Evolutionary conservation across 37 sponge, comb jelly and placozoan genomes (phyloP).

Genomic region (Spongia lamella): DNA sequence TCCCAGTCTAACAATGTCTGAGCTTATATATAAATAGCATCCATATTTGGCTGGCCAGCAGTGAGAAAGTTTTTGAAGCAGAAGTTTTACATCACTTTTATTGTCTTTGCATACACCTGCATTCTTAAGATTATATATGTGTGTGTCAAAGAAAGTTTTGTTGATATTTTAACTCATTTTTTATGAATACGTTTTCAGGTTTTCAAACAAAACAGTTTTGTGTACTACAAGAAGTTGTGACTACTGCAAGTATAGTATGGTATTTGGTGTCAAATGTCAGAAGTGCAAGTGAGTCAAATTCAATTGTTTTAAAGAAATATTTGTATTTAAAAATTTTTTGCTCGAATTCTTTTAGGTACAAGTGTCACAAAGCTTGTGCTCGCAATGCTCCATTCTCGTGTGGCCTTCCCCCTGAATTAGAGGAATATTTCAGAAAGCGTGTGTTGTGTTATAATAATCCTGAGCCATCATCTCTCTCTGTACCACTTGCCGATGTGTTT

Average conservation of each 20-base stretch:
- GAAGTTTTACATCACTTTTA: too few relatives aligned
- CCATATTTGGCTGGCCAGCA: too few relatives aligned
- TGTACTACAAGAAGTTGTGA: constrained; percentile 45
- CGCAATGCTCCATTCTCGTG: constrained; percentile 81
- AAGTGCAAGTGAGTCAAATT: constrained; percentile 79
- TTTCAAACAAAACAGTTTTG: constrained; percentile 39
- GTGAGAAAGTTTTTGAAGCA: too few relatives aligned
- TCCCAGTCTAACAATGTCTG: too few relatives aligned
- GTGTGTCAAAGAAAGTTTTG: too few relatives aligned
- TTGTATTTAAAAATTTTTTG: not conserved
- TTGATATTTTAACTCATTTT: too few relatives aligned
- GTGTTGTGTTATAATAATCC: not conserved
- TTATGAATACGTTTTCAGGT: constrained; percentile 19
- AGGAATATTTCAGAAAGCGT: constrained; percentile 68
- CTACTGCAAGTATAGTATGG: constrained; percentile 79
- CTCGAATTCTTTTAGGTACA: constrained; percentile 50
- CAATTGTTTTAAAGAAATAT: not conserved
- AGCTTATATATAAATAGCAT: too few relatives aligned
- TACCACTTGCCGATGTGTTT: constrained; percentile 16
- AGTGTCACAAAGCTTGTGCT: constrained; percentile 80
- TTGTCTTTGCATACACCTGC: too few relatives aligned
- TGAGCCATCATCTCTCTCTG: constrained; percentile 4
- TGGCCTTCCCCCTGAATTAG: constrained; percentile 77
- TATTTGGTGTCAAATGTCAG: constrained; percentile 66
- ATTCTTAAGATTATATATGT: too few relatives aligned